Base-by-base conservation (phyloP, 2,113 vertebrate genomes). In the Coturnix japonica region DNA sequence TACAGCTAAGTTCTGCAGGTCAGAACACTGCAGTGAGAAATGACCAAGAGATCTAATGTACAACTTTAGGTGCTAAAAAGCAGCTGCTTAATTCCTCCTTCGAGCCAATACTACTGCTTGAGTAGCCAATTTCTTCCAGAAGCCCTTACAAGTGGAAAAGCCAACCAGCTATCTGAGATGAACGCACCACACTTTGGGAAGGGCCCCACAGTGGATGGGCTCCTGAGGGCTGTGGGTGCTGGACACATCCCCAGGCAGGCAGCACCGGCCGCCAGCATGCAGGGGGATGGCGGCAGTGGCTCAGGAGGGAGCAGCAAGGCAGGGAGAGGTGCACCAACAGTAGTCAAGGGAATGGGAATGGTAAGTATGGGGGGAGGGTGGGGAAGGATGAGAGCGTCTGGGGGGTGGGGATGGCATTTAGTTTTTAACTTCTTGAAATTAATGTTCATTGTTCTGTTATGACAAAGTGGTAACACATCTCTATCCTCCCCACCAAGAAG, bases 71-170 rank as follows among this genome's bases (percentile, higher is more conserved):
- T 95, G 80, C 39, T 92, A 91, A 92, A 93, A 92, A 47, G 87
- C 82, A 72, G 77, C 95, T 93, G 91, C 88, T 91, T 93, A 93
- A 94, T 81, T 65, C 72, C 75, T 89, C 75, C 95, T 96, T 95
- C 93, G 81, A 96, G 94, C 37, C 69, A 91, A 94, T 93, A 85
- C 94, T 94, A 94, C 94, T 83, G 92, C 96, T 92, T 93, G 91
- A 96, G 81, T 56, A 61, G 91, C 93, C 92, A 95, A 94, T 92
- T 94, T 89, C 91, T 96, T 96, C 87, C 64, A 94, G 94, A 89
- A 91, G 76, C 35, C 73, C 78, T 84, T 49, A 51, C 63, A 84
- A 81, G 61, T 93, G 87, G 78, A 83, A 85, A 90, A 92, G 63
- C 69, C 30, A 49, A 84, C 76, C 90, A 67, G 64, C 75, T 85